phyloP scores from a whole-genome alignment of 1,140 invertebrate genomes.

The Drosophila nebulosa region DNA sequence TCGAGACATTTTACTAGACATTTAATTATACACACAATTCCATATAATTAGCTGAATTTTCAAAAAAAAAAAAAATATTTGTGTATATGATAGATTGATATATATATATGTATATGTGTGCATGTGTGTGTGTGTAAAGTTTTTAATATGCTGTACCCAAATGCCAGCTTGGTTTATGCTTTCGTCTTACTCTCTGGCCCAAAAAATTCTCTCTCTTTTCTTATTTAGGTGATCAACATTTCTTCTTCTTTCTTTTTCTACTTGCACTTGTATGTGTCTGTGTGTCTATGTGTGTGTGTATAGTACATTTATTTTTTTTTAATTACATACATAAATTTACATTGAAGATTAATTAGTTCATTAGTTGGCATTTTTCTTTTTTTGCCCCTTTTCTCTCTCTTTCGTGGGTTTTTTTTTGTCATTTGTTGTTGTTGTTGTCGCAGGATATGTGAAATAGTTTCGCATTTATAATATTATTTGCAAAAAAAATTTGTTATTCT shows the following conservation, averaged over 20 bases:
- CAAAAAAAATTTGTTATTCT: slow-evolving; percentile 9
- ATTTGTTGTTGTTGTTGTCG: too few relatives aligned
- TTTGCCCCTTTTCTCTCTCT: background rate
- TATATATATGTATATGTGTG: slow-evolving; percentile 1
- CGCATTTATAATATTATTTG: background rate
- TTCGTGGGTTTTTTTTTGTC: background rate
- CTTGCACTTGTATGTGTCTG: background rate
- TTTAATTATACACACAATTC: background rate
- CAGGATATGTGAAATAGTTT: slow-evolving; percentile 21
- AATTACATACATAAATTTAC: slow-evolving; percentile 72
- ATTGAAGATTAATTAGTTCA: slow-evolving; percentile 47
- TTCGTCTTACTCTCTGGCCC: background rate
- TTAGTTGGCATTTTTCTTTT: background rate
- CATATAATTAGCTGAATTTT: too few relatives aligned
- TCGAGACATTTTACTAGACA: background rate
- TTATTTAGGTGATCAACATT: background rate
- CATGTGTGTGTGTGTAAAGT: slow-evolving; percentile 14
- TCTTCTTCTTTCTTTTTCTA: background rate
- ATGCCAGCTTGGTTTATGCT: slow-evolving; percentile 57
- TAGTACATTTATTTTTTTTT: slow-evolving; percentile 33
- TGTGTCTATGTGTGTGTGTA: slow-evolving; percentile 9
- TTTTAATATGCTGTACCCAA: slow-evolving; percentile 37
- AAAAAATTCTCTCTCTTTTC: background rate
- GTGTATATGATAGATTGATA: slow-evolving; percentile 1
- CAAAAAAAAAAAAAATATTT: background rate